phyloP scores from a whole-genome alignment of 1,140 invertebrate species.

The Copidosoma floridanum region DNA sequence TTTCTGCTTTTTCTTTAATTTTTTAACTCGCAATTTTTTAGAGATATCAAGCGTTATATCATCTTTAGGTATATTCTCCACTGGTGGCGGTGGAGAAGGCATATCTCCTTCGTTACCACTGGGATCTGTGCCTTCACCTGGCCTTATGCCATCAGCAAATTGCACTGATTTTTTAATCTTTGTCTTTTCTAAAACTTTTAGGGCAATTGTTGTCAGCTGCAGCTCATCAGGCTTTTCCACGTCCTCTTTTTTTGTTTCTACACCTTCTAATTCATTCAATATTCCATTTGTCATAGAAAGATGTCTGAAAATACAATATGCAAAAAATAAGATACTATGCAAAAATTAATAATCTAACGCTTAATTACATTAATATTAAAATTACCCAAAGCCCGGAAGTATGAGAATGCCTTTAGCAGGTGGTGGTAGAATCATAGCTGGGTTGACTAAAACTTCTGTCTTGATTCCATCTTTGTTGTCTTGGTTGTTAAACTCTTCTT shows the following conservation, averaged over 20 bases:
- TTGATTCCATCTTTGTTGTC: slow-evolving; percentile 27
- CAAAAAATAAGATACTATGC: slow-evolving; percentile 2
- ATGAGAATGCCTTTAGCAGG: slow-evolving; percentile 58
- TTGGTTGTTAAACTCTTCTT: slow-evolving; percentile 28
- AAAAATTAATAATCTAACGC: slow-evolving; percentile 15
- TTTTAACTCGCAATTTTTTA: slow-evolving; percentile 58
- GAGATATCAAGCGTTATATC: slow-evolving; percentile 35
- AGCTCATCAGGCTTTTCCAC: slow-evolving; percentile 29
- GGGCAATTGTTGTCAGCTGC: neutral
- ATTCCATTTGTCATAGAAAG: slow-evolving; percentile 37
- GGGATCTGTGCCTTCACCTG: slow-evolving; percentile 66
- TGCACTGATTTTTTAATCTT: slow-evolving; percentile 58
- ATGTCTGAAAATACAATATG: slow-evolving; percentile 32
- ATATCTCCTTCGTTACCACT: slow-evolving; percentile 65
- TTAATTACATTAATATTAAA: slow-evolving; percentile 13
- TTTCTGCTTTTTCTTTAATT: slow-evolving; percentile 53
- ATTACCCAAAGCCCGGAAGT: slow-evolving; percentile 54
- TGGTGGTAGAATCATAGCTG: slow-evolving; percentile 37
- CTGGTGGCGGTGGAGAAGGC: slow-evolving; percentile 63
- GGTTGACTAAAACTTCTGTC: slow-evolving; percentile 25
- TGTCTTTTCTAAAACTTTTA: slow-evolving; percentile 20
- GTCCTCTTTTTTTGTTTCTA: slow-evolving; percentile 25
- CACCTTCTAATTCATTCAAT: slow-evolving; percentile 34
- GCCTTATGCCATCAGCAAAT: slow-evolving; percentile 65
- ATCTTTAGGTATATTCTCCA: slow-evolving; percentile 28